A percentile compares a stretch with the other conserved stretches of the same genome.
Conservation (phyloP, 2,113 vertebrate species). For the Leptobrachium ailaonicum region DNA sequence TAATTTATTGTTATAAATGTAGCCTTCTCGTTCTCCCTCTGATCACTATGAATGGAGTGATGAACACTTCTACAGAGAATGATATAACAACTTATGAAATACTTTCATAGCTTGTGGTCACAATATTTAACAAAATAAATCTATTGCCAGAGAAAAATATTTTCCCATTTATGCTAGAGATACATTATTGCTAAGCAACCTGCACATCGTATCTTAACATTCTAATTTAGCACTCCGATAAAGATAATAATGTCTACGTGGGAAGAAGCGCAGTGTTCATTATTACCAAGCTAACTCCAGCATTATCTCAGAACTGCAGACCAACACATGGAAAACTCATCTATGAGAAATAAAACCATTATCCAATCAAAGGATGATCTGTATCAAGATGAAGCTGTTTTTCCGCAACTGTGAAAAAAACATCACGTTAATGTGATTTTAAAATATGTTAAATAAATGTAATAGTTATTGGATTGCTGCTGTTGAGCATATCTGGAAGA, state of each 20-base stretch:
- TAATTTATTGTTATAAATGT: no score
- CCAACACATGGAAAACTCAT: constrained; percentile 25
- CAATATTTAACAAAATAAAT: not conserved
- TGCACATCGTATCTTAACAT: constrained; percentile 6
- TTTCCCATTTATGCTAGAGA: not conserved
- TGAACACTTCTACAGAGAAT: no score
- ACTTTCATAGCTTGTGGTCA: not conserved
- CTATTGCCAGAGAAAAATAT: not conserved
- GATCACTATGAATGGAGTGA: no score
- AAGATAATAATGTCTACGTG: constrained; percentile 12
- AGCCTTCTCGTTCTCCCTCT: no score
- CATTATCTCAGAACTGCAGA: constrained; percentile 28
- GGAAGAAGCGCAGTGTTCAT: constrained; percentile 21
- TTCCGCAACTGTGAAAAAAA: not conserved
- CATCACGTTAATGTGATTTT: constrained; percentile 1
- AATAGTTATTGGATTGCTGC: not conserved
- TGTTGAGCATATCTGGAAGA: not conserved
- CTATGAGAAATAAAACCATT: constrained; percentile 4
- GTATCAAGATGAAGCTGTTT: constrained; percentile 18
- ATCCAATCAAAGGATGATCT: constrained; percentile 14
- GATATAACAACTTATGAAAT: not conserved
- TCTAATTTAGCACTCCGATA: constrained; percentile 19
- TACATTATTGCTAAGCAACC: constrained; percentile 14
- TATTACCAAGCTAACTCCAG: constrained; percentile 11
- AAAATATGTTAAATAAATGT: not conserved